Conservation (phyloP, 2,113 vertebrate genomes). For the Colaptes auratus region DNA sequence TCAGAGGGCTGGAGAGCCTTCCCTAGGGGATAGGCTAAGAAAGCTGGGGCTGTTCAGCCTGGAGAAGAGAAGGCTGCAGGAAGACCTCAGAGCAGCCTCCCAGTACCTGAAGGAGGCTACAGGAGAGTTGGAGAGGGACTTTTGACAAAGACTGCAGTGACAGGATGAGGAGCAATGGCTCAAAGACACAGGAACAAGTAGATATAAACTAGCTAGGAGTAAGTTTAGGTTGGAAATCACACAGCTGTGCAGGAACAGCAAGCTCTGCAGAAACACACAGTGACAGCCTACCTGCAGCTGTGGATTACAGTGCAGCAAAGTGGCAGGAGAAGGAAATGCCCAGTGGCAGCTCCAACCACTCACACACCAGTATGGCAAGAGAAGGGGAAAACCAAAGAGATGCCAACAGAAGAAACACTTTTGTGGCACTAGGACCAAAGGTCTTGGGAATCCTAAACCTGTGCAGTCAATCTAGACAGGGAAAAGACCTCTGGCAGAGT, state of each 20-base stretch:
- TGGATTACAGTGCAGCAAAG: neutral
- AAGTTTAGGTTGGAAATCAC: neutral
- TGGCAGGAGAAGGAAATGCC: neutral
- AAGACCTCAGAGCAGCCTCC: no score
- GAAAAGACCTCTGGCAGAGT: neutral
- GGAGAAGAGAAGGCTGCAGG: no score
- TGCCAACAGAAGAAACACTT: neutral
- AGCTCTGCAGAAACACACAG: neutral
- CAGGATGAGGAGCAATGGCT: neutral
- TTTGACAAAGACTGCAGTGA: no score
- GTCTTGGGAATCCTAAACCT: neutral
- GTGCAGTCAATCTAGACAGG: neutral
- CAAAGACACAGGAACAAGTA: neutral
- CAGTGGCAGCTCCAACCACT: neutral
- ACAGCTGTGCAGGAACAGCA: neutral
- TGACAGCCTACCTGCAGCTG: neutral
- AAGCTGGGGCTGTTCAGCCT: no score
- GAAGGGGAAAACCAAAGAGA: neutral
- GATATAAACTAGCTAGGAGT: neutral
- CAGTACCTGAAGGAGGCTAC: no score
- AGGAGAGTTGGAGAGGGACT: no score
- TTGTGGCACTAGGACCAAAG: neutral
- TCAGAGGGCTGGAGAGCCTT: no score
- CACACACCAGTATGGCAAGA: neutral
- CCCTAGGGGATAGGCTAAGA: no score